Base-by-base conservation (phyloP, 1,140 invertebrate species). In the Drosophila setifemur region DNA sequence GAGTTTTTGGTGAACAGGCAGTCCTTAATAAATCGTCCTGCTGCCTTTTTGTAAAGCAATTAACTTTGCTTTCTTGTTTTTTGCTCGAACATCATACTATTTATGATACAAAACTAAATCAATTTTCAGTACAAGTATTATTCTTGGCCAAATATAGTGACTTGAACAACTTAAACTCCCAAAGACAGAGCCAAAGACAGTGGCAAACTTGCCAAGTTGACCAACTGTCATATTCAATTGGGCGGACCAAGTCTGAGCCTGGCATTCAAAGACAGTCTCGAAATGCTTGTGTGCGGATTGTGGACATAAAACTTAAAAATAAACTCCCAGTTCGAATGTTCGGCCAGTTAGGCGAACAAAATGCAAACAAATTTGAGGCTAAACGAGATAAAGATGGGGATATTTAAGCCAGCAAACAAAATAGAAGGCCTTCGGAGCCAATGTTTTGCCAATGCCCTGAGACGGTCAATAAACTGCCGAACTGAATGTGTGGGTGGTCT, bases 261-360 rank as follows among this genome's bases (percentile, higher is more conserved):
- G 26, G 18, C 29, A 25, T 25, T 35, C 23, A n/a, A 19, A 29
- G 39, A 28, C 19, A 11, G 18, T 16, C 50, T 43, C 33, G 14
- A 28, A 39, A 12, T 42, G 8, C 49, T 14, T 39, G 14, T 23
- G 25, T 48, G 54, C 8, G 58, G 63, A 40, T 53, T 42, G 58
- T 42, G 63, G 63, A 68, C 63, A 70, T 50, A 49, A 70, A 70
- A 71, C 67, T 70, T 70, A 70, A 70, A 70, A 70, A 70, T 70
- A 70, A 70, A 60, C 67, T 70, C 40, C 19, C 6, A 64, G 60
- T 49, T 64, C 53, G 45, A 70, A 70, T 70, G 53, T 71, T 70
- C 71, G 44, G 37, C 53, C 66, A 71, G 66, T 28, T 48, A 70
- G 33, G 35, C 67, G 21, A 43, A 71, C 29, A 71, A 40, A 60